Percentiles rank a stretch among this genome's conserved stretches.
These are phyloP conservation scores for Tapera naevia DNA, from an alignment of 2,797 vertebrate species.

Conservation along the genomic window DNA sequence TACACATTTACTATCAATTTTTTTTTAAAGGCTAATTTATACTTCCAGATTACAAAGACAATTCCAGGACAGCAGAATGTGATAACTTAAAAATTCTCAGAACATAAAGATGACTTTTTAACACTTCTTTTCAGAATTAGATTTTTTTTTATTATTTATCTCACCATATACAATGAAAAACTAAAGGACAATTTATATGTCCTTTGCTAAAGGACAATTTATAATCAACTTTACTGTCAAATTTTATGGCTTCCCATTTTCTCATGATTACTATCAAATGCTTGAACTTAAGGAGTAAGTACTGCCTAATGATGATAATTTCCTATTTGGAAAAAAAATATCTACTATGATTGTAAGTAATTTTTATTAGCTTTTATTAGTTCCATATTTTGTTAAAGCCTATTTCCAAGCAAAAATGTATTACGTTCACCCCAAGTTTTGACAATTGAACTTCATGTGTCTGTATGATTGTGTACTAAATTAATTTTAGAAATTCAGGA, in stretches of 20 bases:
- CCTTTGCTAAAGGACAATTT: neutral
- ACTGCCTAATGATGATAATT: neutral
- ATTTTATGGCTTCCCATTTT: neutral
- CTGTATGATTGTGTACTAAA: neutral
- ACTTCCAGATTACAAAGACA: neutral
- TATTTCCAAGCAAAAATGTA: neutral
- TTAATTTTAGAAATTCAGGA: neutral
- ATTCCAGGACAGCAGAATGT: neutral
- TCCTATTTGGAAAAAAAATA: neutral
- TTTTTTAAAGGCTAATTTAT: neutral
- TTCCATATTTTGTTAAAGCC: neutral
- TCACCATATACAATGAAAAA: neutral
- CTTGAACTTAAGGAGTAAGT: neutral
- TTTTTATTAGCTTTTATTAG: neutral
- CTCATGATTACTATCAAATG: neutral
- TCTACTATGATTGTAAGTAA: neutral
- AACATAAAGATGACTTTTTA: neutral
- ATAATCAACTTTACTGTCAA: neutral
- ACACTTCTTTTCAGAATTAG: neutral
- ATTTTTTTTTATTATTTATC: neutral
- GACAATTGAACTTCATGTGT: neutral
- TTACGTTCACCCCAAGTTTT: neutral
- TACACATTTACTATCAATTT: accelerated
- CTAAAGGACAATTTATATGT: neutral
- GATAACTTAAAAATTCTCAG: neutral